Evolutionary conservation across 2,888 invertebrate genomes (phyloP).

Genomic region (Cosmia trapezina): DNA sequence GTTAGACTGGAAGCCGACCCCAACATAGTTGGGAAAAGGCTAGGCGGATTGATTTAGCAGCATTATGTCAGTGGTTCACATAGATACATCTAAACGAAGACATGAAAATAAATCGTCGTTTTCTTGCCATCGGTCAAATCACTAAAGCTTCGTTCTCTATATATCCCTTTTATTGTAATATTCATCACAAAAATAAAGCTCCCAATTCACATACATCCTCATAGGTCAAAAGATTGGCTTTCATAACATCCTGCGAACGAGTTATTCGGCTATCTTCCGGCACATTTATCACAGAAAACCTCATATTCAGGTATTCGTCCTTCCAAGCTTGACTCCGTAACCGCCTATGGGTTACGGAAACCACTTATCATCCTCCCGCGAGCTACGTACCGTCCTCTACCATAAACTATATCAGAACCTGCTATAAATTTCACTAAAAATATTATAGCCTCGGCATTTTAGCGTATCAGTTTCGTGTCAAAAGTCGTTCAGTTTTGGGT

Average conservation of each 20-base stretch:
- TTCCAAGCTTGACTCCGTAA: constrained; percentile 38
- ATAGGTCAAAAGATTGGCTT: background rate
- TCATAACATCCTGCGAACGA: constrained; percentile 5
- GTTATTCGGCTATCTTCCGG: constrained; percentile 4
- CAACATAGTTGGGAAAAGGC: too few species aligned
- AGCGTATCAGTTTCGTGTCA: constrained; percentile 53
- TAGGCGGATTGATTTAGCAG: too few species aligned
- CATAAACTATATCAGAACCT: constrained; percentile 46
- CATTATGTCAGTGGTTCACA: background rate
- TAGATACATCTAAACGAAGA: background rate
- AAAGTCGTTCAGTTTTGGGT: constrained; percentile 44
- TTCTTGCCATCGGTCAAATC: background rate
- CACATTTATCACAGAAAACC: constrained; percentile 46
- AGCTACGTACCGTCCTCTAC: constrained; percentile 31
- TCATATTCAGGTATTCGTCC: constrained; percentile 40
- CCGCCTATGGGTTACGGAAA: constrained; percentile 55
- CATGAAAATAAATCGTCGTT: too few species aligned
- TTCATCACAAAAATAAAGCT: background rate
- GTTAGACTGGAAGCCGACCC: too few species aligned
- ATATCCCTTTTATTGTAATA: background rate
- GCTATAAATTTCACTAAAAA: constrained; percentile 55
- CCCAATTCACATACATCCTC: background rate
- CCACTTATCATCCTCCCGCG: constrained; percentile 59
- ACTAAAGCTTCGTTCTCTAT: background rate
- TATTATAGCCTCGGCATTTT: constrained; percentile 38